Base-by-base conservation (phyloP, 2,888 invertebrate species). In the Pegoplata infirma region DNA sequence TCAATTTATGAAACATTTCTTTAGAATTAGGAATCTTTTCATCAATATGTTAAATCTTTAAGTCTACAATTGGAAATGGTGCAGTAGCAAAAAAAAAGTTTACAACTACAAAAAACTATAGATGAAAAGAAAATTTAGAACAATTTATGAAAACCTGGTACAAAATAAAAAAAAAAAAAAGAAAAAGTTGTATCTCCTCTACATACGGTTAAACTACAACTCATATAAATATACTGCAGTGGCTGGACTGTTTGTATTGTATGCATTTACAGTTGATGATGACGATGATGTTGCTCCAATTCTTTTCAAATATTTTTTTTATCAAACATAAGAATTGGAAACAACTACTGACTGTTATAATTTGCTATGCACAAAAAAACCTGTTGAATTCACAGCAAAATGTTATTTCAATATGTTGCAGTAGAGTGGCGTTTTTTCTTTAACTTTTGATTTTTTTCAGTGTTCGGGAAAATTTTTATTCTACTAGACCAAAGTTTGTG, bases 101-200 rank as follows among this genome's bases (percentile, higher is more conserved):
- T n/a, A n/a, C n/a, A n/a, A n/a, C n/a, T n/a, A n/a, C 1, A 51
- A 49, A 73, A 16, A 47, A 58, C 49, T 16, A 49, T 17, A 63
- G 55, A 71, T 67, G 49, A 74, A 71, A 79, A 66, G 66, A 71
- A 75, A 74, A 75, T 79, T 71, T 61, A 75, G 79, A 79, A 74
- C 61, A 67, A n/a, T 67, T 79, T 36, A 67, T 75, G 75, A 46
- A 46, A 63, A 40, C 59, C 72, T 73, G 68, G 58, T 58, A 69
- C 2, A 63, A 25, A 61, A 49, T 47, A 14, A 64, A 32, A 5
- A 25, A 25, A 51, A 59, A 17, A 40, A 44, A 8, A 78, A 63
- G 56, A 73, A 77, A 72, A 78, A 78, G 69, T 74, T 73, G 72
- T 55, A 51, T 25, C 56, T 14, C 56, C 14, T n/a, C n/a, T n/a